Evolutionary conservation across 2,113 vertebrate genomes (phyloP).

Genomic region (Collichthys lucidus): DNA sequence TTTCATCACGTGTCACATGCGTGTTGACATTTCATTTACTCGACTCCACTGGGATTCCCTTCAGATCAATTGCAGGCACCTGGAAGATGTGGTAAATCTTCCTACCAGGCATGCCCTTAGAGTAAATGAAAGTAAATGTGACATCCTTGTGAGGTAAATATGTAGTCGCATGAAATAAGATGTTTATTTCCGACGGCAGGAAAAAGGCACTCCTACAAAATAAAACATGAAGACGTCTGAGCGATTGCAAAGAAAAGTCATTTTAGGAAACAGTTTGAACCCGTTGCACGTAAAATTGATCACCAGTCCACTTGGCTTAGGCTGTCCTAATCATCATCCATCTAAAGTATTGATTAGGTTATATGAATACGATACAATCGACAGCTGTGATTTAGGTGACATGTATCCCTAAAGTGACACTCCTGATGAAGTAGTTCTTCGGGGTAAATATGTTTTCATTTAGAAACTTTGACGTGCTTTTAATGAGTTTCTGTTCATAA

Average conservation of each 20-base stretch:
- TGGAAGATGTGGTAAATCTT: constrained; percentile 57
- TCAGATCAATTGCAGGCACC: constrained; percentile 67
- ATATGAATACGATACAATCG: constrained; percentile 14
- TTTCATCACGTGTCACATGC: constrained; percentile 62
- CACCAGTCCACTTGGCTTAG: background rate
- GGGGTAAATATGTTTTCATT: background rate
- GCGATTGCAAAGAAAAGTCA: constrained; percentile 8
- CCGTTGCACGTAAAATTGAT: constrained; percentile 19
- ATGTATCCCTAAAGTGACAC: background rate
- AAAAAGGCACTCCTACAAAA: background rate
- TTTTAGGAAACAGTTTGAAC: constrained; percentile 4
- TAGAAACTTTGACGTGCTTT: background rate
- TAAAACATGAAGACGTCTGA: background rate
- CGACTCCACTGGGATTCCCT: constrained; percentile 54
- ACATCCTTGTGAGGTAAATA: constrained; percentile 35
- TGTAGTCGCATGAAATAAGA: background rate
- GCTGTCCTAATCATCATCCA: constrained; percentile 56
- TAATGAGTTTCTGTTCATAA: background rate
- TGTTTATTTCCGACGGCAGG: background rate
- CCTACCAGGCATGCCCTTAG: constrained; percentile 48
- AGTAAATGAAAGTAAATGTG: constrained; percentile 43
- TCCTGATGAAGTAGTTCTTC: constrained; percentile 1
- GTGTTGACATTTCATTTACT: constrained; percentile 78
- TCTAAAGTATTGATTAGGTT: constrained; percentile 51
- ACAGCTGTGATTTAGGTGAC: constrained; percentile 22